phyloP scores from a whole-genome alignment of 2,113 vertebrate genomes.

The Chaenogobius annularis region DNA sequence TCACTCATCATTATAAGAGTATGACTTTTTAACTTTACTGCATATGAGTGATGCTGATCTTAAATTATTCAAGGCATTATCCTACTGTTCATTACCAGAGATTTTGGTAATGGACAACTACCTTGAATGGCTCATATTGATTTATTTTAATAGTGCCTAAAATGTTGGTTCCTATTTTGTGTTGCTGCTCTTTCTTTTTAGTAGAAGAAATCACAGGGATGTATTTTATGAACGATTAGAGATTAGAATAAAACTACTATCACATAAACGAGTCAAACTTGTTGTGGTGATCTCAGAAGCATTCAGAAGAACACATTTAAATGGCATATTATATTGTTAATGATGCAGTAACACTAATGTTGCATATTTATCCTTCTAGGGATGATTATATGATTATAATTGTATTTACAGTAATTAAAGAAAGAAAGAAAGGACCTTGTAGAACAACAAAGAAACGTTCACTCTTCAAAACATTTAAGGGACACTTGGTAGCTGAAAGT shows the following conservation, averaged over 20 bases:
- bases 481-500: no score
- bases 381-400: neutral
- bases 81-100: neutral
- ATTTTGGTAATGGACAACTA: neutral
- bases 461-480: no score
- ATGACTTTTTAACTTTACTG: no score
- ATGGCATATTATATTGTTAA: no score
- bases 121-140: neutral
- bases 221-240: neutral
- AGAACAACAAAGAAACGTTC: neutral
- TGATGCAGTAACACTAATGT: no score
- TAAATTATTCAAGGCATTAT: neutral
- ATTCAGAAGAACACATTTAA: no score
- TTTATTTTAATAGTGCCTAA: neutral
- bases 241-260: neutral
- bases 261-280: neutral
- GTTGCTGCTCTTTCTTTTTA: neutral
- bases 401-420: neutral
- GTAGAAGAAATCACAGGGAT: neutral
- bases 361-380: neutral
- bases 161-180: neutral
- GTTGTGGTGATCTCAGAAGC: no score
- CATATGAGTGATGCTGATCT: no score
- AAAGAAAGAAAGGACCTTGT: neutral
- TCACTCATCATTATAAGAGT: no score